Base-by-base conservation (phyloP, 2,113 vertebrate genomes). In the Cynoglossus semilaevis region DNA sequence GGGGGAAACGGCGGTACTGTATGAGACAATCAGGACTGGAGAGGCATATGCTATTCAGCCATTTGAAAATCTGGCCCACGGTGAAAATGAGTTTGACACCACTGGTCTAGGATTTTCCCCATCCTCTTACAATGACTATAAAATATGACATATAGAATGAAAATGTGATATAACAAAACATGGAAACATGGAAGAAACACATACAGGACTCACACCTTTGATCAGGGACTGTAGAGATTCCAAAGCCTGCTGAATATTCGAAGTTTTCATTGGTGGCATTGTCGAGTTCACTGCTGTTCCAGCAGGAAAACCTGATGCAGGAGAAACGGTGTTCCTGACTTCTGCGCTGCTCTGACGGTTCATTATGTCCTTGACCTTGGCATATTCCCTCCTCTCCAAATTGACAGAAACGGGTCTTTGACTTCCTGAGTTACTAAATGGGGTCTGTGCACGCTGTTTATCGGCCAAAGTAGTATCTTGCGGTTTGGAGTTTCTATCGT, bases 361-460 rank as follows among this genome's bases (percentile, higher is more conserved):
- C 9, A 98, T 90, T 58, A 98, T 89, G 64, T 91, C 91, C 14
- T 93, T 94, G 69, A 98, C 92, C 79, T 95, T 97, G 63, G 88
- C 82, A 15, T 68, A 82, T 36, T 90, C 87, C 6, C 8, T 50
- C 37, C 15, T 61, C 38, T 81, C 68, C 55, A 83, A 42, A 45
- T 22, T 53, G n/a, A 62, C 29, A 15, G 49, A 52, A 35, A 16
- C 46, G 14, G 49, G 22, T 10, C 22, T 58, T 8, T 70, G 73
- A 44, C 53, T 58, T 14, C 51, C 57, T 5, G 35, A 67, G n/a
- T 44, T 19, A 7, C 14, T 40, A 10, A 70, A 66, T 9, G 14
- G 10, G 13, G 58, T 65, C 16, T 48, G 53, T 5, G 15, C 15
- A 40, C 36, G 16, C 7, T 48, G 49, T 17, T 62, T 62, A 60